Conservation (phyloP, 2,797 vertebrate genomes). For the Platalea minor region DNA sequence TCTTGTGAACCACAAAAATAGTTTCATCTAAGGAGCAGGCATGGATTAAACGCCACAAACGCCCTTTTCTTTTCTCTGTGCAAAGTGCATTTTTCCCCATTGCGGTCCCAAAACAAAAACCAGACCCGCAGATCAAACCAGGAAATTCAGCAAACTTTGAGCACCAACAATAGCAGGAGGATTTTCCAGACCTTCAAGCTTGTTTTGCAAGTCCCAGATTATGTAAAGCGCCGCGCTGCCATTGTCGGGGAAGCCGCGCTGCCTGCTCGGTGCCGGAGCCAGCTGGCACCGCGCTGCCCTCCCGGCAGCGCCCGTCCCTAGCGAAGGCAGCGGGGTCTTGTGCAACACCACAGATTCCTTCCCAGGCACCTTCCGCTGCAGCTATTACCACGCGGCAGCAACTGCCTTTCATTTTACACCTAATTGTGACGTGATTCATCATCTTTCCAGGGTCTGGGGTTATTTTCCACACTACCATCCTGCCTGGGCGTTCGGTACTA, state of each 20-base stretch:
- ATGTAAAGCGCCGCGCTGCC: conserved; percentile 16
- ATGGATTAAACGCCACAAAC: neutral
- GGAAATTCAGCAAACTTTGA: conserved; percentile 42
- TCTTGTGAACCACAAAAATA: neutral
- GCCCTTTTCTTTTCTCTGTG: neutral
- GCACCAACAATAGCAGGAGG: conserved; percentile 32
- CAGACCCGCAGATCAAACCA: neutral
- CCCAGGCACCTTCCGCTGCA: neutral
- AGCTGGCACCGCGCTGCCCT: neutral
- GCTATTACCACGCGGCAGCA: neutral
- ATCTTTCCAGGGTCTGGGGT: neutral
- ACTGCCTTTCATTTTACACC: neutral
- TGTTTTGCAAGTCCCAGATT: conserved; percentile 43
- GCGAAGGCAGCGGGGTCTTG: neutral
- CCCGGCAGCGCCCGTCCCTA: neutral
- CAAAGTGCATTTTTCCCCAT: neutral
- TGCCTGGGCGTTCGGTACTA: neutral
- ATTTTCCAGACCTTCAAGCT: conserved; percentile 45
- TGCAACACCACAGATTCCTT: neutral
- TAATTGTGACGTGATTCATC: neutral
- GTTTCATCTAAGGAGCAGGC: neutral
- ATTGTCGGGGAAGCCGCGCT: neutral
- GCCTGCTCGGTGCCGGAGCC: neutral
- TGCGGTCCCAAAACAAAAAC: neutral
- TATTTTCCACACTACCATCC: neutral